phyloP scores from a whole-genome alignment of 2,113 vertebrate genomes.

The Malurus alboscapulatus region DNA sequence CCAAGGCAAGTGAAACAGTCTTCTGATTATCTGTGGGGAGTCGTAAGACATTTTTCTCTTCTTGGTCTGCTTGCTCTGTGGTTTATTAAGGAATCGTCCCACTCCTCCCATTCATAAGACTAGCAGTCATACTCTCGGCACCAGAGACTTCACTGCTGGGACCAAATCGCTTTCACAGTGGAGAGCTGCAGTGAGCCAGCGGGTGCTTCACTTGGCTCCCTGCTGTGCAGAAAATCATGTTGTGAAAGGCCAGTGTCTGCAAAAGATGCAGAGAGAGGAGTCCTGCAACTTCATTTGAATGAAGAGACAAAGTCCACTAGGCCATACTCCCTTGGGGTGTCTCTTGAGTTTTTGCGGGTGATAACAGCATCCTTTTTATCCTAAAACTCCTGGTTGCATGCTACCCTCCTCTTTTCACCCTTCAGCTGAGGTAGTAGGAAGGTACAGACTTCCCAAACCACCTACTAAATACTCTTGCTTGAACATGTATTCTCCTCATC shows the following conservation, averaged over 20 bases:
- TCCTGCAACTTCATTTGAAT: not conserved
- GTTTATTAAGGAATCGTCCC: not conserved
- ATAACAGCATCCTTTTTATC: not conserved
- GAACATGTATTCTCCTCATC: not conserved
- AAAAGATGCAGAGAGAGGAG: not conserved
- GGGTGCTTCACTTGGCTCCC: fast-evolving
- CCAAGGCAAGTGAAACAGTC: not conserved
- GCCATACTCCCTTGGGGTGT: not conserved
- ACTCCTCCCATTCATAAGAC: not conserved
- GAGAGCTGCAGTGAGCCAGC: not conserved
- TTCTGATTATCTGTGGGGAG: not conserved
- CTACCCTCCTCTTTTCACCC: not conserved
- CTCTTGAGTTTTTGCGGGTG: not conserved
- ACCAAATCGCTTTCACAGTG: not conserved
- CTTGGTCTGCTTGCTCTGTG: not conserved
- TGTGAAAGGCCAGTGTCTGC: not conserved
- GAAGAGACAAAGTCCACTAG: not conserved
- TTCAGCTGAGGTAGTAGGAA: not conserved
- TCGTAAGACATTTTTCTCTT: not conserved
- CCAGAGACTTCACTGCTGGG: not conserved
- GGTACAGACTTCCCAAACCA: not conserved
- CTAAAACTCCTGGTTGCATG: not conserved
- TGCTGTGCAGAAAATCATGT: fast-evolving
- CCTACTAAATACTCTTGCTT: not conserved
- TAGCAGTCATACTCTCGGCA: not conserved